Base-by-base conservation (phyloP, 2,797 vertebrate genomes). In the Rhinichthys osculus region DNA sequence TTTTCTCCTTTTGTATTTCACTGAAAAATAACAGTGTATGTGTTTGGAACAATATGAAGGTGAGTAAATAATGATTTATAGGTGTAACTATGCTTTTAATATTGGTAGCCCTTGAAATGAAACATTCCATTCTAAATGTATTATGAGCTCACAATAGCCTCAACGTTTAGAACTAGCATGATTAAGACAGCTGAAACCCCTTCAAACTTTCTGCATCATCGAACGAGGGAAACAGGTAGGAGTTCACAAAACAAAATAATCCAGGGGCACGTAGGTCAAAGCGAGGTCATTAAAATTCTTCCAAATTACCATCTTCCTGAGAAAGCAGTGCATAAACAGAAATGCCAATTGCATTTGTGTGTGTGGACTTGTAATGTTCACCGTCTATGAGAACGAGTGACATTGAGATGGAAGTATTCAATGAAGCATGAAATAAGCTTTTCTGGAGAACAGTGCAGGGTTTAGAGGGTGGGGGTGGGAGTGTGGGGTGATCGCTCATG, bases 341-440 rank as follows among this genome's bases (percentile, higher is more conserved):
- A 84, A 78, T 57, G 47, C 44, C 72, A 21, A 67, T 30, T 59
- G n/a, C 59, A 42, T 78, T 23, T 77, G 72, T 54, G 50, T 57
- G 33, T 59, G 54, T 54, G 76, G n/a, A 50, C 23, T 44, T 57
- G 27, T 27, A 72, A 67, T 70, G 33, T 73, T 44, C 52, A 54
- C 64, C n/a, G 19, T 69, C 52, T 71, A 76, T 66, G 44, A 67
- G 62, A 77, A 38, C 21, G 50, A 42, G 35, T 84, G 82, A 82
- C 79, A 81, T 67, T 62, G 74, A 64, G 85, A 83, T 40, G 66
- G 57, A 88, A 59, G 52, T 59, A 88, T 85, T 92, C 92, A 88
- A 85, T 92, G 91, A 89, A 92, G 92, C 93, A 92, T 95, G 93
- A 95, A 96, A 95, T 94, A 93, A 93, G 94, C 91, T 94, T 93